Evolutionary conservation across 2,797 vertebrate species (phyloP), one percentile per base, ranked within the genome.

Genomic region (Toxotes lorentzi): DNA sequence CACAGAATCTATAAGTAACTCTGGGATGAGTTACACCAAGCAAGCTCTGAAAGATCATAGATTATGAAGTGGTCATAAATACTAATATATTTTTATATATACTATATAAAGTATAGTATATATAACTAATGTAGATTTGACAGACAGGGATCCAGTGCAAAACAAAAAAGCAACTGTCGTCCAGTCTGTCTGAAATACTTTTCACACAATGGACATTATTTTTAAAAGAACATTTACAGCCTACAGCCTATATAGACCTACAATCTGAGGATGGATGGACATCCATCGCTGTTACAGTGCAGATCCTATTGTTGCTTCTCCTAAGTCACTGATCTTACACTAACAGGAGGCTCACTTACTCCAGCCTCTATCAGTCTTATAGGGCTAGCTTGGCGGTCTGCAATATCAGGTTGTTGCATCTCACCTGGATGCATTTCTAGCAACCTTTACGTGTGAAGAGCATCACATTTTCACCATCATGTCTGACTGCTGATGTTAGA

Each of bases 391-490:
- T 21, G 12, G 62, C 45, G 24, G 34, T 62, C 61, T 41, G 27
- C 4, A 2, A 16, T 13, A 45, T 53, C 32, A 40, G 1, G 14
- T 47, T 59, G 24, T 16, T 41, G 30, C 23, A 59, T 69, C 51
- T 64, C 40, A 63, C 17, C 24, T 63, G 45, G 45, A 74, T 56
- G 51, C 34, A 60, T 16, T 64, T 70, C 21, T 41, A 70, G 41
- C 40, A 43, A 45, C 76, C 50, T 19, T 34, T 23, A 3, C 11
- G 27, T 51, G 53, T 48, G 1, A 13, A 65, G 43, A 60, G 51
- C 48, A 45, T 62, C 40, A 70, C 54, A 45, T 38, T 32, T 68
- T 74, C 53, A 32, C n/a, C n/a, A n/a, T n/a, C 5, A 11, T 1
- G 8, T 58, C 27, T 60, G 24, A 13, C 21, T 59, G 50, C 24